Evolutionary conservation across 2,888 invertebrate species (phyloP), one percentile per base, ranked within the genome.

Genomic region (Cosmia pyralina): DNA sequence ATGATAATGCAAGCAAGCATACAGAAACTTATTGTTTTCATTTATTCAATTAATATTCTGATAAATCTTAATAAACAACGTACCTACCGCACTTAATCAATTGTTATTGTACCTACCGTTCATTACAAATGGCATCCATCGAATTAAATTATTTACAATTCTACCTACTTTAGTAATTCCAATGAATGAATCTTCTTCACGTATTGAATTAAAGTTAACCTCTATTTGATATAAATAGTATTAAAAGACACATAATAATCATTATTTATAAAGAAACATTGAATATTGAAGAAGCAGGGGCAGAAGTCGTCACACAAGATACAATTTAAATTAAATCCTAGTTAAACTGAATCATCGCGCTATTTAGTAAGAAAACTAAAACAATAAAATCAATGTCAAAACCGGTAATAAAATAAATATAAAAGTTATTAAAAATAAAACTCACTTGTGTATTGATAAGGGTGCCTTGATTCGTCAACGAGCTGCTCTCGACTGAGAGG

Each of bases 371-470:
- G 2, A 44, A n/a, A 46, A 44, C 1, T 3, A 19, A 22, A 68
- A 13, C 0, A 50, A 17, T 13, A 28, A 22, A 19, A 34, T 17
- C 2, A 10, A 77, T 46, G n/a, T 15, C 19, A 28, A 57, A 44
- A 13, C 6, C 17, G 28, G 1, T 7, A 34, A 46, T 19, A 38
- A 62, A 63, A 50, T 53, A 64, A 76, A 57, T 53, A 55, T 48
- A 46, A 44, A 75, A 79, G 22, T 57, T 60, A 52, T 57, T 46
- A 70, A 38, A 38, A 57, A 10, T 50, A 77, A 63, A 65, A 91
- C 90, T 90, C 79, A 90, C 90, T 90, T 84, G 83, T 86, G 82
- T 75, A 74, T 55, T 38, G 81, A 89, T 90, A 90, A 88, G 84
- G 84, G 84, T 86, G 85, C 88, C 88, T 86, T 84, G 86, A 69